Base-by-base conservation (phyloP, 1,140 invertebrate genomes). In the Drosophila subobscura region DNA sequence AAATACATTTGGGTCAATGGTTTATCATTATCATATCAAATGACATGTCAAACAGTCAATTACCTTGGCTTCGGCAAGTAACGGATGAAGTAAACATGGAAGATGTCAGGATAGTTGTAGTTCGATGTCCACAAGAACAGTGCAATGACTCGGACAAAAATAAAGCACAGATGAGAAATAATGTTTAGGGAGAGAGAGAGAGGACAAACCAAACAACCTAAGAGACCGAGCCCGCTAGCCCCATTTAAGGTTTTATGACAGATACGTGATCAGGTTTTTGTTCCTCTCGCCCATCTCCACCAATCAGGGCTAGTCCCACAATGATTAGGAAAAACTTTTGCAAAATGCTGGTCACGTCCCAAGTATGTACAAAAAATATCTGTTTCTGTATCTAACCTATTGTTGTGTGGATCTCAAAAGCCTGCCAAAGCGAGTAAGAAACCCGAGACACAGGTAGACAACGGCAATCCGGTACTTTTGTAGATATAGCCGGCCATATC, bases 191-290 rank as follows among this genome's bases (percentile, higher is more conserved):
- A 60, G n/a, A 27, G 22, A 16, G 22, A 53, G 40, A 8, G 12
- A 0, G 12, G 4, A 8, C 1, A 40, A n/a, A 50, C 16, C n/a
- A n/a, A 20, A 20, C 16, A 20, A 20, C 16, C 16, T 20, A 1
- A 16, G 37, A 52, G n/a, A 41, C 16, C 16, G 46, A 41, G 14
- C 44, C 8, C 37, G 55, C 7, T n/a, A 47, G 46, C 27, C 12
- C 77, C 57, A 59, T 57, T 53, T 46, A 37, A 67, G 52, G 64
- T 42, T 83, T 81, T 71, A 81, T 70, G 40, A 64, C 27, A 12
- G 49, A 74, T 71, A 84, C 79, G 79, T 81, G 79, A 84, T 84
- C 75, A 49, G 46, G 40, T 1, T 20, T 22, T 23, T 14, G 16
- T 29, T 46, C 29, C 60, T 12, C 56, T 6, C 33, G 33, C 7